A percentile compares a stretch with the other conserved stretches of the same genome.
These are phyloP conservation scores for Gnatocerus cornutus DNA, from an alignment of 2,888 invertebrate species.

Conservation along the genomic window DNA sequence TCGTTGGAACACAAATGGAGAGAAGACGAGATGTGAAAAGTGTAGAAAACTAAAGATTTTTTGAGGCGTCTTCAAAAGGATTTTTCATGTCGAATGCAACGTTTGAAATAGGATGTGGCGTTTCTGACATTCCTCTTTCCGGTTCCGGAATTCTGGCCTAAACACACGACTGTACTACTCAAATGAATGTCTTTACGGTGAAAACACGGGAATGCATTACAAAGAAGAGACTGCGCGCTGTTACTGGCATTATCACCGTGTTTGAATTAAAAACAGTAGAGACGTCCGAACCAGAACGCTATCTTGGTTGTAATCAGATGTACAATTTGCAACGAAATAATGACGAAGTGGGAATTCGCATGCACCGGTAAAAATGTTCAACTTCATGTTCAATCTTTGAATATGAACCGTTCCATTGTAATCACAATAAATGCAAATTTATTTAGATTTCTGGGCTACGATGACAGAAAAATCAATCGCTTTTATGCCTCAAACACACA, in stretches of 20 bases:
- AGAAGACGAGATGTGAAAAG: slow-evolving; percentile 18
- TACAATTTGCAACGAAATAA: slow-evolving; percentile 18
- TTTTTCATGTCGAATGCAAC: slow-evolving; percentile 8
- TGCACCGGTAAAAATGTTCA: slow-evolving; percentile 1
- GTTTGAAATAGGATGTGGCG: slow-evolving; percentile 17
- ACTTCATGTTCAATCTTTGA: background rate
- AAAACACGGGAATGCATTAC: background rate
- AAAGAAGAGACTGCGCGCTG: background rate
- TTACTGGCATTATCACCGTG: background rate
- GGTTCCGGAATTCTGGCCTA: background rate
- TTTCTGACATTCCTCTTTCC: slow-evolving; percentile 15
- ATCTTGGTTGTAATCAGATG: slow-evolving; percentile 10
- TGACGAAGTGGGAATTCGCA: slow-evolving; percentile 7
- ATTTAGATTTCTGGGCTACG: background rate
- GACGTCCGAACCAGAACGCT: slow-evolving; percentile 7
- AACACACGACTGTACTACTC: slow-evolving; percentile 1
- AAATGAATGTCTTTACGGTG: background rate
- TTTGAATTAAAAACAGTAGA: slow-evolving; percentile 6
- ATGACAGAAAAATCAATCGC: background rate
- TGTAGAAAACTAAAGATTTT: slow-evolving; percentile 11
- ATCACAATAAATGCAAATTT: slow-evolving; percentile 14
- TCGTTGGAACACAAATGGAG: slow-evolving; percentile 1
- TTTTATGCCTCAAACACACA: too few species aligned
- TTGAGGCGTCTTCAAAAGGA: slow-evolving; percentile 20
- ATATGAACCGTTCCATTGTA: slow-evolving; percentile 1